A percentile compares a stretch with the other conserved stretches of the same genome.
phyloP scores from a whole-genome alignment of 2,113 vertebrate genomes.

The Antennarius striatus region DNA sequence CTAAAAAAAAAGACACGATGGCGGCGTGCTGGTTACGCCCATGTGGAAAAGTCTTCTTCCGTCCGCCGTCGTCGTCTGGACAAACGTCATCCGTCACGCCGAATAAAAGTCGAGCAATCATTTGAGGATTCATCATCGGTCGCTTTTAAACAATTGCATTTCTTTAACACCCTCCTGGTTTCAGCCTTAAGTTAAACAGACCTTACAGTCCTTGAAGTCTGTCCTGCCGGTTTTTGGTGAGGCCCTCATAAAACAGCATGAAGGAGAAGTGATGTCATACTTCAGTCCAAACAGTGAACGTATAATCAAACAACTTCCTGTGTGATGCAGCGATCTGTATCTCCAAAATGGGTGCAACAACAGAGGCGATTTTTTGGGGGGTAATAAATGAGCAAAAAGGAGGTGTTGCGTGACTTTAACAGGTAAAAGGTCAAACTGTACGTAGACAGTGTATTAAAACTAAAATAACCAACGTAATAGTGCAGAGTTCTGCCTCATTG shows the following conservation, averaged over 20 bases:
- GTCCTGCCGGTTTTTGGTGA: constrained; percentile 2
- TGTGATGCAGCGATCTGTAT: constrained; percentile 3
- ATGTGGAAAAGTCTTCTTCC: constrained; percentile 29
- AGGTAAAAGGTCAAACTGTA: no score
- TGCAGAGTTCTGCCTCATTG: no score
- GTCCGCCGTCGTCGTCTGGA: constrained; percentile 24
- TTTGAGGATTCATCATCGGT: neutral
- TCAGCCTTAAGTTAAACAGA: constrained; percentile 38
- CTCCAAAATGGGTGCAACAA: neutral
- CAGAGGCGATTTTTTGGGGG: no score
- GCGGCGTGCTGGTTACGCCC: constrained; percentile 9
- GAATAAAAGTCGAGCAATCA: no score
- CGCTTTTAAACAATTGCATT: constrained; percentile 2
- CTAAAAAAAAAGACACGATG: neutral
- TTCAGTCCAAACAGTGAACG: constrained; percentile 14
- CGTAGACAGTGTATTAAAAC: no score
- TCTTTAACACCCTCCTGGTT: neutral
- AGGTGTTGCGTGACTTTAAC: no score
- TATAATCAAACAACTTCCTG: neutral
- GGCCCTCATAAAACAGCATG: constrained; percentile 16
- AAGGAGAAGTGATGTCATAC: constrained; percentile 11
- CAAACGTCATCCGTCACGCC: neutral
- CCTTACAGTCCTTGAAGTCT: constrained; percentile 30
- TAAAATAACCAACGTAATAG: no score
- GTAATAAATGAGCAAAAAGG: no score